Conservation (phyloP, 2,113 vertebrate species). For the Neolamprologus ventralis region DNA sequence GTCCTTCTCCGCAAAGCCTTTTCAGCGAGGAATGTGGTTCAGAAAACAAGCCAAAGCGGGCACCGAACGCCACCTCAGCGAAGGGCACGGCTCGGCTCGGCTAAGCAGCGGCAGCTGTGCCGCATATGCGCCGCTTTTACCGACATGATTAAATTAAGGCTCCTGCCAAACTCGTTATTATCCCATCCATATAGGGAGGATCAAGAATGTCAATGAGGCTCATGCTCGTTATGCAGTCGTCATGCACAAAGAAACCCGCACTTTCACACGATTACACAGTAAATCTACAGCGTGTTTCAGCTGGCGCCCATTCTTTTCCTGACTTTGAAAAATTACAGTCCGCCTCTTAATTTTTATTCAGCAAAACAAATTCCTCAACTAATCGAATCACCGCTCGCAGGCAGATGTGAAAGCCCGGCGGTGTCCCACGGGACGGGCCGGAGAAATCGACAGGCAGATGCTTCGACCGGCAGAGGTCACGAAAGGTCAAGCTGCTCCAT, state of each 20-base stretch:
- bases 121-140: constrained; percentile 47
- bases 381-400: constrained; percentile 31
- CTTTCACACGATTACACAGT: background rate
- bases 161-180: constrained; percentile 53
- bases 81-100: background rate
- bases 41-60: constrained; percentile 6
- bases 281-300: background rate
- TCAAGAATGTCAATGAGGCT: constrained; percentile 49
- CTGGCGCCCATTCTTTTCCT: background rate
- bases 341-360: constrained; percentile 2
- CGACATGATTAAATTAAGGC: constrained; percentile 57
- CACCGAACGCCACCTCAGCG: constrained; percentile 5
- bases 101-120: constrained; percentile 49
- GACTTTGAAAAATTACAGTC: background rate
- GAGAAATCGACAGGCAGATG: constrained; percentile 56
- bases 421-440: constrained; percentile 25
- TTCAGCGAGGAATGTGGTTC: constrained; percentile 26
- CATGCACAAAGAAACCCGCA: background rate
- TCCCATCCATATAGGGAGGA: constrained; percentile 37
- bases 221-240: constrained; percentile 10
- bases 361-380: constrained; percentile 24
- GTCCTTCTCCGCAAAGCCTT: constrained; percentile 8
- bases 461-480: constrained; percentile 52
- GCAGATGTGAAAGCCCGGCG: constrained; percentile 37
- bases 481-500: constrained; percentile 61